A percentile compares a stretch with the other conserved stretches of the same genome.
Conservation (phyloP, 2,113 vertebrate species). For the Chaetops frenatus region DNA sequence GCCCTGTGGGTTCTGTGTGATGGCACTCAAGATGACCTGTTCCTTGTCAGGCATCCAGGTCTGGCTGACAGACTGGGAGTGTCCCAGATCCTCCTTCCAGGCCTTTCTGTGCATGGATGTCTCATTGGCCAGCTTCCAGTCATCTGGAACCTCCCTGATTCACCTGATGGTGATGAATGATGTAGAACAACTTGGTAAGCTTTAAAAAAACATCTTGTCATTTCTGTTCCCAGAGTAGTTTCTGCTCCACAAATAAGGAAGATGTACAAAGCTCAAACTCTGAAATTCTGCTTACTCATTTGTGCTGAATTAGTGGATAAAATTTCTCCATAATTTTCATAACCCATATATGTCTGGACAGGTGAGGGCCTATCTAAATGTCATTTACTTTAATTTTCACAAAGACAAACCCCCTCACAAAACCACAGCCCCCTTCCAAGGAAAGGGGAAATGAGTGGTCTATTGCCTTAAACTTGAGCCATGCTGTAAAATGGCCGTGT, state of each 20-base stretch:
- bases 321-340: not conserved
- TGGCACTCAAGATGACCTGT: not conserved
- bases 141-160: not conserved
- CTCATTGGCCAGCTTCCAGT: not conserved
- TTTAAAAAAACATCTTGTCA: fast-evolving
- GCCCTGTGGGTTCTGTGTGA: not conserved
- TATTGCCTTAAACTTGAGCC: not conserved
- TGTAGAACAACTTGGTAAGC: not conserved
- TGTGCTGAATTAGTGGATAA: not conserved
- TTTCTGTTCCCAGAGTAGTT: not conserved
- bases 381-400: not conserved
- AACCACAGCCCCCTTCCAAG: not conserved
- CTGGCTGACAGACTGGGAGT: not conserved
- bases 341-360: not conserved
- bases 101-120: fast-evolving
- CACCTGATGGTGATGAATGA: not conserved
- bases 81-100: not conserved
- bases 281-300: not conserved
- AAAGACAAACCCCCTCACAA: not conserved
- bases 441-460: not conserved
- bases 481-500: not conserved
- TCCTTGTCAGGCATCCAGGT: not conserved
- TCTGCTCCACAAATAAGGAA: not conserved
- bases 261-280: not conserved
- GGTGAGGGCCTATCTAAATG: not conserved